Conservation (phyloP, 2,113 vertebrate genomes). For the Vidua macroura region DNA sequence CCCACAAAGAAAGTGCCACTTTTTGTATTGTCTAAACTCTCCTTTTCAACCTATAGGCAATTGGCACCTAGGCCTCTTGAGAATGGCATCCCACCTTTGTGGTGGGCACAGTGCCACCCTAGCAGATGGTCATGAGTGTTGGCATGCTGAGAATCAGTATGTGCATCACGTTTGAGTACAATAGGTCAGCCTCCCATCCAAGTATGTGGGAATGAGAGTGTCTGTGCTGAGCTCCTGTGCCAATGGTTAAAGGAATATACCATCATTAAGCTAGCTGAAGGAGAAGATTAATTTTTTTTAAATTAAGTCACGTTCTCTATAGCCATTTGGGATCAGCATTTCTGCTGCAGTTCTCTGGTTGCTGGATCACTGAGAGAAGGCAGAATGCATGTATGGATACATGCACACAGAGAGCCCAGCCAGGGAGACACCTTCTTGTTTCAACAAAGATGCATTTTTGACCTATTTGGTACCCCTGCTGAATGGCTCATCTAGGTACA, state of each 20-base stretch:
- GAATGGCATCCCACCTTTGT: conserved; percentile 36
- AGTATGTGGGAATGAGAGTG: conserved; percentile 34
- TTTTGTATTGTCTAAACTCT: conserved; percentile 41
- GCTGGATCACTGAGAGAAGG: background rate
- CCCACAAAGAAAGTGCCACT: background rate
- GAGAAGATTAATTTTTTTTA: background rate
- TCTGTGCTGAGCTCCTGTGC: conserved; percentile 53
- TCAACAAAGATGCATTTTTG: conserved; percentile 7
- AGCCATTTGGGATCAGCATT: background rate
- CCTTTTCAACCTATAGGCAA: conserved; percentile 47
- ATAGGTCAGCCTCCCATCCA: conserved; percentile 69
- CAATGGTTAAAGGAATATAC: conserved; percentile 68
- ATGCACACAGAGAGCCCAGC: background rate
- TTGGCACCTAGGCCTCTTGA: conserved; percentile 66
- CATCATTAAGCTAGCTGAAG: background rate
- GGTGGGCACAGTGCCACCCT: conserved; percentile 66
- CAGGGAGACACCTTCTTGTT: background rate
- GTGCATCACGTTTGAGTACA: conserved; percentile 74
- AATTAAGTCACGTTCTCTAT: background rate
- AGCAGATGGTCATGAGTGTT: conserved; percentile 72
- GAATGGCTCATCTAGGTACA: conserved; percentile 37
- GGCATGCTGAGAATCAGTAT: conserved; percentile 74
- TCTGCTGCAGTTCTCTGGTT: background rate
- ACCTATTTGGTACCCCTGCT: background rate
- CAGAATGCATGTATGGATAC: background rate